These are phyloP conservation scores for Calyptommatus sinebrachiatus DNA, from an alignment of 2,113 vertebrate genomes.

Conservation along the genomic window DNA sequence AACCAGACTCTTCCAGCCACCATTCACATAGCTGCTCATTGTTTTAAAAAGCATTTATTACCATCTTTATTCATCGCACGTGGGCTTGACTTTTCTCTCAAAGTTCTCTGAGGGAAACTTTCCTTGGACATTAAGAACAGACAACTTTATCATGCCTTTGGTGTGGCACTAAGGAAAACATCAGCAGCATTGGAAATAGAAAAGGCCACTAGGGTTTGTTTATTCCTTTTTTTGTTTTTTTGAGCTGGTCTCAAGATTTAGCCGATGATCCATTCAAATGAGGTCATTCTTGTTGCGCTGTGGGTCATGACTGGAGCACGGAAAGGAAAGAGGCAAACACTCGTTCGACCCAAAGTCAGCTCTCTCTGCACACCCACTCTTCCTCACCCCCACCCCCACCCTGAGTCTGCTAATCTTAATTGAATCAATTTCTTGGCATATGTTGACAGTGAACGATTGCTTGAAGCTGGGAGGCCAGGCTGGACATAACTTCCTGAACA, in stretches of 20 bases:
- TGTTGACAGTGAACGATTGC: constrained; percentile 98
- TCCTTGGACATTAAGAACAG: neutral
- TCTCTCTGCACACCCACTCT: constrained; percentile 70
- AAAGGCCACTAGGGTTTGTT: constrained; percentile 34
- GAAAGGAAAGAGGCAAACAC: constrained; percentile 76
- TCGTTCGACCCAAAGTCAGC: constrained; percentile 87
- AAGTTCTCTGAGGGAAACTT: neutral
- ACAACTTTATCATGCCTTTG: constrained; percentile 50
- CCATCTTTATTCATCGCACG: neutral
- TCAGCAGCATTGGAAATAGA: constrained; percentile 34
- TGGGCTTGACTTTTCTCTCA: neutral
- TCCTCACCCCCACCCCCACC: neutral
- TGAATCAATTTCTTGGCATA: constrained; percentile 95
- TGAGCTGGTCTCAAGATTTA: constrained; percentile 29
- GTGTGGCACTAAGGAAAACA: constrained; percentile 27
- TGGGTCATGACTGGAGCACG: constrained; percentile 52
- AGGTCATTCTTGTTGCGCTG: constrained; percentile 43
- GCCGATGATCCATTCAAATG: constrained; percentile 46
- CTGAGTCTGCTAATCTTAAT: constrained; percentile 96
- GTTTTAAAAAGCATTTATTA: neutral
- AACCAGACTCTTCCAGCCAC: neutral
- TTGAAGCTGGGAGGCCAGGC: constrained; percentile 90
- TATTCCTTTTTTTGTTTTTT: constrained; percentile 26
- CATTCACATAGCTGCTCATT: neutral
- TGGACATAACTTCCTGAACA: constrained; percentile 76